Evolutionary conservation across 1,140 invertebrate species (phyloP).

Genomic region (Himalopsyche phryganea): DNA sequence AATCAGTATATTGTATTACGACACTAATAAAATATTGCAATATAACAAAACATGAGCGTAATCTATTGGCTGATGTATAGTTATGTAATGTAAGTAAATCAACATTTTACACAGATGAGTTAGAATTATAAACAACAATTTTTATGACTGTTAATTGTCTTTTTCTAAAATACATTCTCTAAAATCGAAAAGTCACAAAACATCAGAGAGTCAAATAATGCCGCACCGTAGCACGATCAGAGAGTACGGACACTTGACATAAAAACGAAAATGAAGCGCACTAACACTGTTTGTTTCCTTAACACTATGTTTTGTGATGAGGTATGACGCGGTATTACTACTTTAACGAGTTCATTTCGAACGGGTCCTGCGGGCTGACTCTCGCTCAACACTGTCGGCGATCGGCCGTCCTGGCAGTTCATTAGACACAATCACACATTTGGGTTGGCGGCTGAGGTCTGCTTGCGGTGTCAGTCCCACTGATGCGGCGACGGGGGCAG

Average conservation of each 20-base stretch:
- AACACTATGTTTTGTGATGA: constrained; percentile 29
- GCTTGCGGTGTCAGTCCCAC: constrained; percentile 78
- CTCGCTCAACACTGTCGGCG: not conserved
- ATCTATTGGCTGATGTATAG: too few relatives aligned
- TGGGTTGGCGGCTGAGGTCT: constrained; percentile 38
- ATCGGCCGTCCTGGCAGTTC: not conserved
- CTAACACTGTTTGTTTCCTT: constrained; percentile 8
- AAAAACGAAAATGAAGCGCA: too few relatives aligned
- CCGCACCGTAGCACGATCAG: not conserved
- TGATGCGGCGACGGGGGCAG: constrained; percentile 95
- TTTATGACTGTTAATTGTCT: too few relatives aligned
- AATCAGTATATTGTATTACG: too few relatives aligned
- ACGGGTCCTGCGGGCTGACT: not conserved
- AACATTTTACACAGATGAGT: too few relatives aligned
- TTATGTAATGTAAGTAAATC: too few relatives aligned
- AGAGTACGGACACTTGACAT: constrained; percentile 23
- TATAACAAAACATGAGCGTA: too few relatives aligned
- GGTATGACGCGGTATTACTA: constrained; percentile 30
- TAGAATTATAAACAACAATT: too few relatives aligned
- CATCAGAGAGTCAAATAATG: not conserved
- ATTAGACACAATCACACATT: constrained; percentile 26
- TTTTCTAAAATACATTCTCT: too few relatives aligned
- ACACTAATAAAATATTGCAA: too few relatives aligned
- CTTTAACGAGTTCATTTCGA: too few relatives aligned
- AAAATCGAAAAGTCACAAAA: constrained; percentile 6